A percentile compares a stretch with the other conserved stretches of the same genome.
Conservation (phyloP, 2,797 vertebrate genomes). For the Avahi laniger region DNA sequence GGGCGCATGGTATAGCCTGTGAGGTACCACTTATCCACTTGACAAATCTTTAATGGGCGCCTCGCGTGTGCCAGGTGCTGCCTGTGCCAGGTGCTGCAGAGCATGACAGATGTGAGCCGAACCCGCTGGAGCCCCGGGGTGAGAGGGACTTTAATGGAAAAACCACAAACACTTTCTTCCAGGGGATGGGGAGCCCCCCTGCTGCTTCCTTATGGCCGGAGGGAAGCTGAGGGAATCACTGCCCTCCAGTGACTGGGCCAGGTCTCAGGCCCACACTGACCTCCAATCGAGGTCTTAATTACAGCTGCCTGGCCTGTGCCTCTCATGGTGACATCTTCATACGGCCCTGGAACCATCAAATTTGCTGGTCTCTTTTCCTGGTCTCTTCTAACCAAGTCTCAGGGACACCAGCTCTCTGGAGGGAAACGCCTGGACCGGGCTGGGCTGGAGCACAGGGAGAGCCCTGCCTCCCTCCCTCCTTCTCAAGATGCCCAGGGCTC, state of each 20-base stretch:
- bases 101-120: neutral
- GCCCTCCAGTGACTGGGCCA: neutral
- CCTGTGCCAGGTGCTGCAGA: neutral
- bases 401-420: neutral
- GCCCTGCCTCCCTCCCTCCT: neutral
- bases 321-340: constrained; percentile 25
- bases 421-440: neutral
- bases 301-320: neutral
- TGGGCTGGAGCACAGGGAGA: neutral
- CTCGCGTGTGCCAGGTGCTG: neutral
- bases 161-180: neutral
- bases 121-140: neutral
- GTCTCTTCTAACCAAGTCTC: neutral
- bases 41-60: neutral
- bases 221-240: neutral
- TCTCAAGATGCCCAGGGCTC: neutral
- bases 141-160: neutral
- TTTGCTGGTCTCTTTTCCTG: neutral
- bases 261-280: neutral
- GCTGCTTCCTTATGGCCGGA: neutral
- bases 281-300: constrained; percentile 20
- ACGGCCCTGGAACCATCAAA: neutral
- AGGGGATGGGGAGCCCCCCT: neutral
- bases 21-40: neutral
- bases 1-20: neutral